Evolutionary conservation across 2,113 vertebrate species (phyloP), one percentile per base, ranked within the genome.

Genomic region (Vidua macroura): DNA sequence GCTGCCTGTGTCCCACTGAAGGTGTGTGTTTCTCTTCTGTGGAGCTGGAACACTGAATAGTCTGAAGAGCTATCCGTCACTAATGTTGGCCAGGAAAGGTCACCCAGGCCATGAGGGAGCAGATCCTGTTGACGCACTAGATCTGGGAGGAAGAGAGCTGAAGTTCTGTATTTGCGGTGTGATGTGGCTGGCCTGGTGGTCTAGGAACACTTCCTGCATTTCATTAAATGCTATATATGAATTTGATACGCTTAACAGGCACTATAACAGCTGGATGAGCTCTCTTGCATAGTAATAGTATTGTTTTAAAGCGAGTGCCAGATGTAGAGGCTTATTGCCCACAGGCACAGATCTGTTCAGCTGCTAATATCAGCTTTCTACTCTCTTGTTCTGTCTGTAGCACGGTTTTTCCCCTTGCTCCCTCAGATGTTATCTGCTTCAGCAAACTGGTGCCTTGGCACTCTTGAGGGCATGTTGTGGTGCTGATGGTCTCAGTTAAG

Each of bases 201-300:
- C 95, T 86, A 10, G 58, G 53, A 88, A 59, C 67, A 63, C 67
- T 95, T 96, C 68, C 92, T 94, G 94, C n/a, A 10, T 96, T 90
- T 97, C 85, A 83, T 93, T 94, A 90, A 91, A 92, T 0, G 24
- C 89, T 76, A 0, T 91, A 37, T 95, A 67, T 77, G 91, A 96
- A 97, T 93, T 90, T 6, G 92, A 96, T 97, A 96, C 93, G 87
- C 91, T 70, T 96, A 94, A 76, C 88, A 95, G 73, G 95, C 96
- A 87, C 58, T 86, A 2, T 92, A 97, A 92, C 96, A 97, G 95
- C 95, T 97, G 96, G 95, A 94, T 97, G 95, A 94, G 80, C 83
- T 95, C 92, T 91, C 79, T 84, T 93, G 81, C 81, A 96, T 88
- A 96, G 82, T 92, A 97, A 69, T 86, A 76, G 80, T 67, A 94